Base-by-base conservation (phyloP, 1,140 invertebrate species). In the Conus ventricosus region DNA sequence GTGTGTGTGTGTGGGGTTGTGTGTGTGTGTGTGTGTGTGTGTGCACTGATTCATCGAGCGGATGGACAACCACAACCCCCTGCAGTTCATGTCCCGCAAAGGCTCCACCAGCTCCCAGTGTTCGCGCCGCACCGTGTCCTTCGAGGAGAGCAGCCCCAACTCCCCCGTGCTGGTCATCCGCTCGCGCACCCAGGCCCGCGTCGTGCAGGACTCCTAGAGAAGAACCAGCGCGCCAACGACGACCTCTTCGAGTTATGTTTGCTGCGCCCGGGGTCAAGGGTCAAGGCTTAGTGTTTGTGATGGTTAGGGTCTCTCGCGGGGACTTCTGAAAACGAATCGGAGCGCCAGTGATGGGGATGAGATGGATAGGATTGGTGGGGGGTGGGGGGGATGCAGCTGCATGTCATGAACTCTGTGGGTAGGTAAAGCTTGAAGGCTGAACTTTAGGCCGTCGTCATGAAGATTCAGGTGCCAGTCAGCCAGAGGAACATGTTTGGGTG, bases 231-330 rank as follows among this genome's bases (percentile, higher is more conserved):
- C n/a, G 85, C 85, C 27, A 87, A 87, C 54, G 85, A 87, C 54
- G 85, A 87, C 75, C 85, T 87, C 51, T 87, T 87, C 54, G 71
- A 87, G 75, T 87, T 87, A 54, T 87, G 85, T 80, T 80, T 87
- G 75, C n/a, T 78, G 55, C 5, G 27, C 82, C 53, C 51, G 11
- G 27, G 10, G 71, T 3, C 39, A 3, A 3, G 60, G 60, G 1
- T 67, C 60, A 15, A 23, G 11, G 60, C 13, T 67, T 67, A 23
- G 20, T 13, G 60, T 23, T 23, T 67, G 13, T 67, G 60, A 15
- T 67, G 11, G 60, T 67, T 67, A 13, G 20, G 60, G 60, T 15
- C 60, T 67, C 20, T 67, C 1, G 60, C 11, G 20, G 60, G 13
- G 20, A 23, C 11, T 15, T 13, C 60, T 23, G 20, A 67, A 67